Percentiles rank a stretch among this genome's conserved stretches.
Conservation (phyloP, 2,888 invertebrate genomes). For the Zygogramma bicolorata region DNA sequence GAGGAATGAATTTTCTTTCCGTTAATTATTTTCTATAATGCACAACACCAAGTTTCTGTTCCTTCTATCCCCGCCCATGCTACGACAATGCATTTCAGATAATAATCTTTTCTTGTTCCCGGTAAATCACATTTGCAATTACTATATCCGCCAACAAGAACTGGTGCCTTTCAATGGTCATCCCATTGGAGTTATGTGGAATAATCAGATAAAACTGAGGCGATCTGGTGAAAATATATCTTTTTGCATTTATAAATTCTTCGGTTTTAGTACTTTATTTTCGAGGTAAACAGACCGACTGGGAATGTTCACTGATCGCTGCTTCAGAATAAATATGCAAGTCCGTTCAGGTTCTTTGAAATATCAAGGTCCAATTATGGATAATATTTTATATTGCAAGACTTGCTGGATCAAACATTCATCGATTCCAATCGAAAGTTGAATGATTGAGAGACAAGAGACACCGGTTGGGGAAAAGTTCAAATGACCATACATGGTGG, state of each 20-base stretch:
- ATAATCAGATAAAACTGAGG: slow-evolving; percentile 43
- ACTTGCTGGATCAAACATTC: neutral
- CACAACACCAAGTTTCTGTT: too few relatives aligned
- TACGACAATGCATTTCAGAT: slow-evolving; percentile 35
- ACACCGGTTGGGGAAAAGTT: too few relatives aligned
- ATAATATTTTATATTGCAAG: neutral
- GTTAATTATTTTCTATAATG: too few relatives aligned
- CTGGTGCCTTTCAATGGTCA: slow-evolving; percentile 45
- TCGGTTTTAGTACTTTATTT: slow-evolving; percentile 31
- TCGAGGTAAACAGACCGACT: slow-evolving; percentile 21
- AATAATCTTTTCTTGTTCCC: slow-evolving; percentile 48
- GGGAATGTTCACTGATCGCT: slow-evolving; percentile 16
- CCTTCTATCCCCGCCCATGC: too few relatives aligned
- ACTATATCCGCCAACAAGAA: slow-evolving; percentile 47
- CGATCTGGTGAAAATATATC: slow-evolving; percentile 32
- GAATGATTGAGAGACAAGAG: neutral
- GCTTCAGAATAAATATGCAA: neutral
- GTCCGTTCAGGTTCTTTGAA: neutral
- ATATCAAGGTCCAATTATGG: slow-evolving; percentile 2
- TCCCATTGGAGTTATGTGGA: slow-evolving; percentile 40
- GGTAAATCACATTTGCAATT: slow-evolving; percentile 54
- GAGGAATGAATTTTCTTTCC: too few relatives aligned
- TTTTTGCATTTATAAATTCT: slow-evolving; percentile 36
- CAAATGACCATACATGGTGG: too few relatives aligned
- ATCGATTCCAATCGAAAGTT: neutral